Conservation (phyloP, 1,140 invertebrate species). For the Aphelenchoides besseyi region DNA sequence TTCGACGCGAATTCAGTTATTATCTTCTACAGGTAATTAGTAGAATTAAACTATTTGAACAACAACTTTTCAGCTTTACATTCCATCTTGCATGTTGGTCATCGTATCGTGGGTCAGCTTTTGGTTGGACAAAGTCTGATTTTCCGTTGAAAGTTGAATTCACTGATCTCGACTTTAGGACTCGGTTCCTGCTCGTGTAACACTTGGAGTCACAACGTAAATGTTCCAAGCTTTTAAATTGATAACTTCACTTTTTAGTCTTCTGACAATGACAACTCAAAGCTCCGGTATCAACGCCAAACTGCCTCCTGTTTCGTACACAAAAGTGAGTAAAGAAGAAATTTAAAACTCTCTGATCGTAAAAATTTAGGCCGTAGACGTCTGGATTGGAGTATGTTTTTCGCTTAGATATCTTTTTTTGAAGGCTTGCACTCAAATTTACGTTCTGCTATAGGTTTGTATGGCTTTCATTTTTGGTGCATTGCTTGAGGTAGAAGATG, state of each 20-base stretch:
- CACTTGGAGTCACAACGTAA: constrained; percentile 53
- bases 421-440: neutral
- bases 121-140: constrained; percentile 66
- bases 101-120: constrained; percentile 68
- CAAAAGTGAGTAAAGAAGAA: no score
- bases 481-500: constrained; percentile 70
- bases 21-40: constrained; percentile 77
- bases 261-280: constrained; percentile 93
- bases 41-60: neutral
- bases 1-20: constrained; percentile 95
- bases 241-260: constrained; percentile 63
- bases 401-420: neutral
- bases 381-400: constrained; percentile 51
- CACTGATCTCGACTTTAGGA: constrained; percentile 47
- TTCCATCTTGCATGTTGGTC: constrained; percentile 66
- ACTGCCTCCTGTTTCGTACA: constrained; percentile 89
- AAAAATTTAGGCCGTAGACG: constrained; percentile 65
- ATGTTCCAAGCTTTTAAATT: constrained; percentile 20
- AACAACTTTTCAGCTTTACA: constrained; percentile 48
- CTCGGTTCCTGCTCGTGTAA: constrained; percentile 62
- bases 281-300: constrained; percentile 93
- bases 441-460: constrained; percentile 48
- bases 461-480: constrained; percentile 92
- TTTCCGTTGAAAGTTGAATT: neutral
- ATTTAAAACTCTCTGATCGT: constrained; percentile 14